Percentiles rank a stretch among this genome's conserved stretches.
phyloP scores from a whole-genome alignment of 2,888 invertebrate species.

The Tryphoninae sp. region DNA sequence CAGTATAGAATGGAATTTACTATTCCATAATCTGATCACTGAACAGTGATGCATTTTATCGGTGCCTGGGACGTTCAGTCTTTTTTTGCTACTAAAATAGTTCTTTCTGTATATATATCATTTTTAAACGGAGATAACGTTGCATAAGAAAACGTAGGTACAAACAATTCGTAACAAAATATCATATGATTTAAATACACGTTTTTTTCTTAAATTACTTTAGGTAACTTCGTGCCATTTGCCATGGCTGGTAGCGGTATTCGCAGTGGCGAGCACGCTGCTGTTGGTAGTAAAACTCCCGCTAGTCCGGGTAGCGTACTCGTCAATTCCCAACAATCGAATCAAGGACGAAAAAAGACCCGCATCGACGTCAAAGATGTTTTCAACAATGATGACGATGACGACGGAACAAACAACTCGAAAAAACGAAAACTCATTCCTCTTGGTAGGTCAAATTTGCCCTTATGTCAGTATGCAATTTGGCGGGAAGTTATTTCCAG shows the following conservation, averaged over 20 bases:
- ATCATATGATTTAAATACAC: too few relatives aligned
- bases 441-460: slow-evolving; percentile 82
- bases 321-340: slow-evolving; percentile 72
- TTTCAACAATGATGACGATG: slow-evolving; percentile 92
- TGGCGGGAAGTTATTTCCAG: too few relatives aligned
- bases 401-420: slow-evolving; percentile 82
- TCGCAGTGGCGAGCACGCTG: slow-evolving; percentile 74
- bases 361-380: slow-evolving; percentile 90
- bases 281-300: slow-evolving; percentile 78
- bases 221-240: slow-evolving; percentile 80
- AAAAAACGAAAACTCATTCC: slow-evolving; percentile 92
- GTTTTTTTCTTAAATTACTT: slow-evolving; percentile 31
- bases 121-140: too few relatives aligned
- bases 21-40: too few relatives aligned
- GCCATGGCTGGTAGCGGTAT: slow-evolving; percentile 78
- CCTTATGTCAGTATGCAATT: not conserved
- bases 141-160: too few relatives aligned
- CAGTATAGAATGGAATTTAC: too few relatives aligned
- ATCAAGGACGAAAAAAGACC: slow-evolving; percentile 85
- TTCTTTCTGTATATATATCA: not conserved
- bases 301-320: slow-evolving; percentile 76
- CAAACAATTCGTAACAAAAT: too few relatives aligned
- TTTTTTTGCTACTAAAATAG: not conserved
- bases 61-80: too few relatives aligned
- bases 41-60: too few relatives aligned